Base-by-base conservation (phyloP, 2,888 invertebrate genomes). In the Trachelus troglodyta region DNA sequence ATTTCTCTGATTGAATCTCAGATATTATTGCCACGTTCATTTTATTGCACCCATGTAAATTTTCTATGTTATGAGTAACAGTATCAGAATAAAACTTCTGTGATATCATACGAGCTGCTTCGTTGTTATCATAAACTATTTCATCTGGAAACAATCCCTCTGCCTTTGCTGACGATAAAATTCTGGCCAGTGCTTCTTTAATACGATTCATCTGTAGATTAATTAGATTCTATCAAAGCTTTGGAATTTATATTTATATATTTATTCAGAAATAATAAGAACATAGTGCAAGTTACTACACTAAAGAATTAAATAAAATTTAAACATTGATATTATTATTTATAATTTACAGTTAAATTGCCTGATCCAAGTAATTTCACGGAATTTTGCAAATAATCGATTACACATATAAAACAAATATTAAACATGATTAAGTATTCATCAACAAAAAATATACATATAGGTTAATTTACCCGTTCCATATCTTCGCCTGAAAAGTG, bases 11-110 rank as follows among this genome's bases (percentile, higher is more conserved):
- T 69, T 92, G 89, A 11, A 94, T 87, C 79, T 86, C 87, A 83
- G 93, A 93, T 85, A 93, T 91, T 34, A 95, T 89, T 75, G 94
- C 90, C 69, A 86, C 84, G 9, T 93, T 89, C 11, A 92, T 92
- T 75, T 92, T 91, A 87, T 96, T 96, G 11, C 93, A 93, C 40
- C 96, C 96, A 83, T 92, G 90, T 69, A 93, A 90, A 81, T 90
- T 89, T 69, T 79, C 83, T 73, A 88, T 78, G 76, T 84, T 79
- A 73, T 85, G 79, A 69, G 81, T 82, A 79, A 90, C 89, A 1
- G 92, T 92, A 68, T 92, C 85, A 73, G 86, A 86, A 85, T 92
- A 93, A 86, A 92, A 92, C 75, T 87, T 87, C 73, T 89, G 87
- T 6, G 92, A 91, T 86, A 81, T 85, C 82, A 77, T 84, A 79